A percentile compares a stretch with the other conserved stretches of the same genome.
These are phyloP conservation scores for Caenorhabditis sp. DNA, from an alignment of 2,888 invertebrate genomes.

Conservation along the genomic window DNA sequence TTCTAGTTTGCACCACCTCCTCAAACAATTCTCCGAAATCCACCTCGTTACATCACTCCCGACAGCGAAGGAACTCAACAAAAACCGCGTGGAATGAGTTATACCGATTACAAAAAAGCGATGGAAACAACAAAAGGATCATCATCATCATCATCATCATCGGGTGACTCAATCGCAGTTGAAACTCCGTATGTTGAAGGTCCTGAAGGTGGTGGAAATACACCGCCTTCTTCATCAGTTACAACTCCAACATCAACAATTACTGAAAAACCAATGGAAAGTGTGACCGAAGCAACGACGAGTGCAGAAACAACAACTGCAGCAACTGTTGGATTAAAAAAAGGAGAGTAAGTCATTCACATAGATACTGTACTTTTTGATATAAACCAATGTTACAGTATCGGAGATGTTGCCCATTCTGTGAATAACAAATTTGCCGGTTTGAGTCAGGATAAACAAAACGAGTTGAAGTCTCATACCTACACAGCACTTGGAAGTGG, in stretches of 20 bases:
- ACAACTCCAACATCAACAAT: slow-evolving; percentile 9
- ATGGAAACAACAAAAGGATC: slow-evolving; percentile 4
- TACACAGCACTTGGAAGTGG: slow-evolving; percentile 47
- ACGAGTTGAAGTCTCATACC: slow-evolving; percentile 25
- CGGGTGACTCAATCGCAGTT: not conserved
- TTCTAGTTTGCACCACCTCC: slow-evolving; percentile 25
- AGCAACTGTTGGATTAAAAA: slow-evolving; percentile 25
- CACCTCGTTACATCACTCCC: slow-evolving; percentile 19
- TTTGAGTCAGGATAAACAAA: slow-evolving; percentile 13
- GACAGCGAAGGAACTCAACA: not conserved
- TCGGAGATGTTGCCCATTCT: slow-evolving; percentile 22
- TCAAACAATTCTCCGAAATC: slow-evolving; percentile 20
- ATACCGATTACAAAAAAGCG: slow-evolving; percentile 27
- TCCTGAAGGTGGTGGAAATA: not conserved
- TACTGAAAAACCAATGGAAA: slow-evolving; percentile 9
- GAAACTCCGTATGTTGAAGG: not conserved
- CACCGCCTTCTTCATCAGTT: slow-evolving; percentile 1
- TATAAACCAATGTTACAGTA: slow-evolving; percentile 1
- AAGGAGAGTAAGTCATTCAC: slow-evolving; percentile 17
- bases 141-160: not conserved
- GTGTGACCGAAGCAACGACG: not conserved
- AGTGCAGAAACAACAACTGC: slow-evolving; percentile 16
- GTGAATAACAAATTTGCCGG: slow-evolving; percentile 14
- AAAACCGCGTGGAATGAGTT: slow-evolving; percentile 16
- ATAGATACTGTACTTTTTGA: not conserved